phyloP scores from a whole-genome alignment of 2,888 invertebrate species.

The Euzetes globulus region DNA sequence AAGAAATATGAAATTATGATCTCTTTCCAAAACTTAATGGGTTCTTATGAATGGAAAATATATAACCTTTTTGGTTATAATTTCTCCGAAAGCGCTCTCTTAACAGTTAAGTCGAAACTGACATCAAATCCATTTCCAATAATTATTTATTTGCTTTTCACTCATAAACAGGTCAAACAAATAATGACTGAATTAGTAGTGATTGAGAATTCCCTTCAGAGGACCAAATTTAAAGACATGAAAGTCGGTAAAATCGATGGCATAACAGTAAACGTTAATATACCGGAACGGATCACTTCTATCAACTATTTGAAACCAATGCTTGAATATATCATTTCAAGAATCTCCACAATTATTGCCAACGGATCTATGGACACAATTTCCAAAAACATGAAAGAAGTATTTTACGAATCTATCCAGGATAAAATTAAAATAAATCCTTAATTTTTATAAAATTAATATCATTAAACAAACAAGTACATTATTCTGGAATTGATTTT shows the following conservation, averaged over 20 bases:
- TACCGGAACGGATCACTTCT: background rate
- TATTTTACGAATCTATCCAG: background rate
- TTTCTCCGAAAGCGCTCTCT: background rate
- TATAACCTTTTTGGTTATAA: no score
- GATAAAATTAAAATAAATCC: background rate
- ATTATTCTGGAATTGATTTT: no score
- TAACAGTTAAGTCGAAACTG: background rate
- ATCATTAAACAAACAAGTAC: no score
- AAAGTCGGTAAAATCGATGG: background rate
- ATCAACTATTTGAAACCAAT: background rate
- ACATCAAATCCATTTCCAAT: no score
- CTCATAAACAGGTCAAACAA: background rate
- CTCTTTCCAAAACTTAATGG: no score
- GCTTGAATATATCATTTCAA: background rate
- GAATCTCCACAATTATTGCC: background rate
- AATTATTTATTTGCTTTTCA: background rate
- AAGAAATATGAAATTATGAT: no score
- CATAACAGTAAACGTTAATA: background rate
- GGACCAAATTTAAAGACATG: background rate
- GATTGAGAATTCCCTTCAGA: background rate
- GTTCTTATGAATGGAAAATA: no score
- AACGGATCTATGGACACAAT: slow-evolving; percentile 5
- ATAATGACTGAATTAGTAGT: background rate
- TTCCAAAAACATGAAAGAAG: background rate
- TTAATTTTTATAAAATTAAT: no score